Evolutionary conservation across 2,888 invertebrate genomes (phyloP), one percentile per base, ranked within the genome.

Genomic region (Acleris holmiana): DNA sequence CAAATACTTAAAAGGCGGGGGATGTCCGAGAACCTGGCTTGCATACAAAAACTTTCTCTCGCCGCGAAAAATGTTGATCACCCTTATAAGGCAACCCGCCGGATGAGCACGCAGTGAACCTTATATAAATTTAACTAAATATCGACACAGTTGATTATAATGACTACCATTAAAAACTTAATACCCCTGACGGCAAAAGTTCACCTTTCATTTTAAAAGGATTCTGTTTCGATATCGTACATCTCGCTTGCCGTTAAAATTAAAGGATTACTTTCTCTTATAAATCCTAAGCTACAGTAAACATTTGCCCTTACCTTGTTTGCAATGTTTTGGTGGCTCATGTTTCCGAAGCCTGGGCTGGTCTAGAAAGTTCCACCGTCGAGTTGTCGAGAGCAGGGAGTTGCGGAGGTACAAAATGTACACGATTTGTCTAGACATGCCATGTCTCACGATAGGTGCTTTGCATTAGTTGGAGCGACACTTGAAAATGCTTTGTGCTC

Each of bases 11-110:
- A 88, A 83, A 83, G 85, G 80, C 77, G 69, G 67, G 76, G 78
- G 81, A 83, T 80, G 85, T 78, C 80, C 80, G 74, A 77, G 73
- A 66, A 76, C 70, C 51, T 66, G 74, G 73, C 74, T 77, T 76
- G 80, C 82, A 83, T 82, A 81, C 80, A 79, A 84, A 87, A 89
- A 89, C 90, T 91, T 91, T 90, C 90, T 80, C 89, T 74, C 71
- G 44, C 70, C 70, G 77, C 78, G 83, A 87, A 89, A 88, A 89
- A 86, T 87, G 82, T 76, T 77, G 79, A 74, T 73, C 74, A 73
- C 77, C 90, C 90, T 83, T 91, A 77, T 87, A 90, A 70, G 91
- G 90, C 69, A 86, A 78, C 83, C 71, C 62, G 58, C 61, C 76
- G 73, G 84, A 83, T 83, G 82, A 77, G 78, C 81, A 76, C 75